Conservation (phyloP, 2,797 vertebrate genomes). For the Sylvia borin region DNA sequence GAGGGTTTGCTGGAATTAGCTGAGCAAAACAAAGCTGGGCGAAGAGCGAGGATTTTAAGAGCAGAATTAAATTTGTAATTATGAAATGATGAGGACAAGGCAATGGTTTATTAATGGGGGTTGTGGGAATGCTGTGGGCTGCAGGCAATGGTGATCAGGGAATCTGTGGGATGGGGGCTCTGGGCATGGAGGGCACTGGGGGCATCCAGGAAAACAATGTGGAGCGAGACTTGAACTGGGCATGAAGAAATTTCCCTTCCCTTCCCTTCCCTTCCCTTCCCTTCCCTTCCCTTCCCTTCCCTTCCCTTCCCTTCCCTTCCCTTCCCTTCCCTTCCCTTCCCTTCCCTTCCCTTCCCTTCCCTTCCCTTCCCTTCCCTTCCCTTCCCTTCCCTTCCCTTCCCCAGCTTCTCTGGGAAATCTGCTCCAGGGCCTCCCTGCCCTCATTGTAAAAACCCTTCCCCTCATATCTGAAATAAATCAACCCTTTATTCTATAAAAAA, state of each 20-base stretch:
- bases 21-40: background rate
- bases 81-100: rapidly evolving
- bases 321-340: no score
- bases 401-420: no score
- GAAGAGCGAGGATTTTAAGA: background rate
- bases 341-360: no score
- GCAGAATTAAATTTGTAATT: background rate
- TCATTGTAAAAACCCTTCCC: no score
- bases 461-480: background rate
- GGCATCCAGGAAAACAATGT: rapidly evolving
- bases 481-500: no score
- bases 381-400: background rate
- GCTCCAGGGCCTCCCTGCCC: no score
- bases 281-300: no score
- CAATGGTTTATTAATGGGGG: background rate
- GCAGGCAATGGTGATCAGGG: rapidly evolving
- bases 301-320: no score
- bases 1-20: background rate
- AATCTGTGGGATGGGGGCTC: background rate
- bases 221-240: background rate
- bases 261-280: no score
- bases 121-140: rapidly evolving
- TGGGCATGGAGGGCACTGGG: background rate
- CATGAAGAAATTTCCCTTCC: background rate
- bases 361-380: no score